Evolutionary conservation across 2,888 invertebrate genomes (phyloP).

Genomic region (Oasisia sp.): DNA sequence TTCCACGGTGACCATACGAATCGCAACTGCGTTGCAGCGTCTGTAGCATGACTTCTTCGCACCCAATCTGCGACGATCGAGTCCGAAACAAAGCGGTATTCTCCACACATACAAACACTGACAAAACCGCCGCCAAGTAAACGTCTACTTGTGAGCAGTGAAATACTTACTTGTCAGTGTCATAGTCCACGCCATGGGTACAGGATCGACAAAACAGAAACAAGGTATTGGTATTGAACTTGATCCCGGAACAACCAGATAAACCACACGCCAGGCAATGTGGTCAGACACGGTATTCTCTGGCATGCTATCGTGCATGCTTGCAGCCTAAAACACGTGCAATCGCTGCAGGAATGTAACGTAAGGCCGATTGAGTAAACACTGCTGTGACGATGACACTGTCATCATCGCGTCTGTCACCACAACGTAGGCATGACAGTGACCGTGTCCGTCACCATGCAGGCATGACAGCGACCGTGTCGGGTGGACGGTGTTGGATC

Average conservation of each 20-base stretch:
- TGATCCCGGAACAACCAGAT: neutral
- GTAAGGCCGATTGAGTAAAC: constrained; percentile 10
- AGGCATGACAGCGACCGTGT: neutral
- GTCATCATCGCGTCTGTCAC: neutral
- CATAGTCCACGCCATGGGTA: neutral
- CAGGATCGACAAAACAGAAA: constrained; percentile 9
- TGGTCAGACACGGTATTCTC: neutral
- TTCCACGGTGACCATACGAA: neutral
- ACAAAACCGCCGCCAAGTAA: neutral
- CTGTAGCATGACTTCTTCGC: neutral
- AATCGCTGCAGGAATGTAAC: constrained; percentile 13
- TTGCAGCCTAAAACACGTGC: neutral
- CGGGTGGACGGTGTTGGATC: neutral
- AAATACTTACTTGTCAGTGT: neutral
- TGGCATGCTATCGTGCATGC: neutral
- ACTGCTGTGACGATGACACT: neutral
- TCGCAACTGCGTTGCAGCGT: neutral
- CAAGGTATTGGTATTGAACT: constrained; percentile 2
- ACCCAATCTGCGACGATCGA: neutral
- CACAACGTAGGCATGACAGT: neutral
- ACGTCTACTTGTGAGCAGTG: neutral
- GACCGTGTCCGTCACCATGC: neutral
- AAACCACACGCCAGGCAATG: neutral
- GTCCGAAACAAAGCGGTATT: neutral
- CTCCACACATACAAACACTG: neutral